Percentiles rank a stretch among this genome's conserved stretches.
Evolutionary conservation across 1,140 invertebrate genomes (phyloP).

Genomic region (Meteorus sp.): DNA sequence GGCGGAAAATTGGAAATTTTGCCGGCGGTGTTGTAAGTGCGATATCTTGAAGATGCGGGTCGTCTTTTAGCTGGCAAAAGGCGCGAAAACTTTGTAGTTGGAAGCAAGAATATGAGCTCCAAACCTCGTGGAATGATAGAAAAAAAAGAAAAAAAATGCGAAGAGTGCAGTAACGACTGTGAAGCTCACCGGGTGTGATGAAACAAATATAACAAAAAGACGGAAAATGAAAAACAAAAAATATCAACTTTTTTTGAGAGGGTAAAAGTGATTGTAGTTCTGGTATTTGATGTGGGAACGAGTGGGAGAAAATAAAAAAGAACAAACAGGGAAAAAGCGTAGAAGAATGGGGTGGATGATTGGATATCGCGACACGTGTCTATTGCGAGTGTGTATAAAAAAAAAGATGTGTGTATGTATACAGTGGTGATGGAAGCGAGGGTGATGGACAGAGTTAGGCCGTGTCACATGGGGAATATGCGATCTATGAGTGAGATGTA

Average conservation of each 20-base stretch:
- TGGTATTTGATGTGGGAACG: neutral
- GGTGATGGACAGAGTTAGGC: constrained; percentile 24
- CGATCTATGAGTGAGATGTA: neutral
- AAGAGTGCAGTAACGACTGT: constrained; percentile 11
- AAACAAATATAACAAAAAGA: neutral
- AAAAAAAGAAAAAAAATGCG: constrained; percentile 4
- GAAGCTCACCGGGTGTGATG: neutral
- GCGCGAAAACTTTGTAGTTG: constrained; percentile 17
- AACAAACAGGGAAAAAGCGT: constrained; percentile 7
- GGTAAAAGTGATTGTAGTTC: too few relatives aligned
- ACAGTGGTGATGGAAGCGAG: constrained; percentile 38
- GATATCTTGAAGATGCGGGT: constrained; percentile 19
- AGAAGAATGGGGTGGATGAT: constrained; percentile 11
- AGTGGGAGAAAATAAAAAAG: neutral
- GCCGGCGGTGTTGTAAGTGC: constrained; percentile 25
- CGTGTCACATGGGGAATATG: neutral
- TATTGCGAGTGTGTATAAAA: constrained; percentile 47
- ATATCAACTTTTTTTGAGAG: neutral
- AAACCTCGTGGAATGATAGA: too few relatives aligned
- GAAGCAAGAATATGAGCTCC: constrained; percentile 12
- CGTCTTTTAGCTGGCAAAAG: constrained; percentile 3
- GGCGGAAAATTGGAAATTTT: constrained; percentile 29
- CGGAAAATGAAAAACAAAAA: neutral
- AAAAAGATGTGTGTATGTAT: too few relatives aligned
- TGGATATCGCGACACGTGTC: constrained; percentile 31